Evolutionary conservation across 2,888 invertebrate genomes (phyloP).

Genomic region (Metellina segmentata): DNA sequence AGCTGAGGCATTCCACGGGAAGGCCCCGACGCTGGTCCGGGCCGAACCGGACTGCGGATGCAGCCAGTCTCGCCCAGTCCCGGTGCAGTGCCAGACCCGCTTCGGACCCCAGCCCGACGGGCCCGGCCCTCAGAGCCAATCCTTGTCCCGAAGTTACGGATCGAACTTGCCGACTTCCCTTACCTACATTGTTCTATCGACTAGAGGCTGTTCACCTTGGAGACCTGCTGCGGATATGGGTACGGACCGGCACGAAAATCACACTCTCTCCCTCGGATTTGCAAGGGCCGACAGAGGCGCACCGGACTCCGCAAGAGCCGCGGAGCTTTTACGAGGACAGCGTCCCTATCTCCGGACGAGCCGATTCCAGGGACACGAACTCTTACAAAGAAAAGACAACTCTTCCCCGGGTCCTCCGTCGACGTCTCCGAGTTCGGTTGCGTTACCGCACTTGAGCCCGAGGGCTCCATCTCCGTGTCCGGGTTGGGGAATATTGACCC

Average conservation of each 20-base stretch:
- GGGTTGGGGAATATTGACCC: slow-evolving; percentile 80
- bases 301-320: slow-evolving; percentile 81
- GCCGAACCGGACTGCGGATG: slow-evolving; percentile 55
- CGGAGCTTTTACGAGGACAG: slow-evolving; percentile 81
- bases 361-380: slow-evolving; percentile 81
- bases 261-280: slow-evolving; percentile 48
- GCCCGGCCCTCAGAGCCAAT: slow-evolving; percentile 88
- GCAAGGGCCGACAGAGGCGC: slow-evolving; percentile 79
- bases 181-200: slow-evolving; percentile 86
- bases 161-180: slow-evolving; percentile 87
- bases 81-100: slow-evolving; percentile 78
- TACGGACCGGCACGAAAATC: slow-evolving; percentile 77
- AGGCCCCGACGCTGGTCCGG: slow-evolving; percentile 79
- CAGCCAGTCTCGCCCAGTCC: no score
- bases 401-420: slow-evolving; percentile 81
- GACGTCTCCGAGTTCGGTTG: slow-evolving; percentile 81
- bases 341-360: slow-evolving; percentile 81
- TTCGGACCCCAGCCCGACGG: slow-evolving; percentile 84
- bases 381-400: slow-evolving; percentile 82
- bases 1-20: slow-evolving; percentile 80
- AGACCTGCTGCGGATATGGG: slow-evolving; percentile 88
- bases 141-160: slow-evolving; percentile 85
- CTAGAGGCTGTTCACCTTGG: slow-evolving; percentile 87
- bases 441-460: slow-evolving; percentile 79
- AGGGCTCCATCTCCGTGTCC: slow-evolving; percentile 78